Conservation (phyloP, 2,888 invertebrate species). For the Chorisops tibialis region DNA sequence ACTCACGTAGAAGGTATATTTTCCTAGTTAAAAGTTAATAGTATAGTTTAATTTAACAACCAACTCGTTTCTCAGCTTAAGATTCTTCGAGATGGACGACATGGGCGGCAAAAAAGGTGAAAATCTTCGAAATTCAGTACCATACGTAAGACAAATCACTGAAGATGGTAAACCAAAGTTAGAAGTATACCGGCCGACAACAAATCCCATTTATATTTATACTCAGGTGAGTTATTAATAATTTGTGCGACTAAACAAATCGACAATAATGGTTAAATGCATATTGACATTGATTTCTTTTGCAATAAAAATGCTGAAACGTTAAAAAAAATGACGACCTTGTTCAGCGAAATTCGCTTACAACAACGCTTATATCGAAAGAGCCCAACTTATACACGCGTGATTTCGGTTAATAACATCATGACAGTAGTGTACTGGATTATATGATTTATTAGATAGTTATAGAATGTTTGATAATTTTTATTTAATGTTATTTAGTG, state of each 20-base stretch:
- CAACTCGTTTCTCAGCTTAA: conserved; percentile 40
- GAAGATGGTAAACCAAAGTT: conserved; percentile 59
- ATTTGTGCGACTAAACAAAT: too few species aligned
- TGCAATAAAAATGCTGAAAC: background rate
- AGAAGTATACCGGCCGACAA: conserved; percentile 57
- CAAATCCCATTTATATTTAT: conserved; percentile 55
- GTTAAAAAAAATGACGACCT: background rate
- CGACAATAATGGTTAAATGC: too few species aligned
- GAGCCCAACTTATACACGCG: background rate
- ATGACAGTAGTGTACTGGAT: too few species aligned
- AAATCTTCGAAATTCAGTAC: conserved; percentile 60
- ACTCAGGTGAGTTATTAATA: conserved; percentile 50
- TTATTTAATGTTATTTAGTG: too few species aligned
- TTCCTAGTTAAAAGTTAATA: background rate
- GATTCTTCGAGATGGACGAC: conserved; percentile 62
- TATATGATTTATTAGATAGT: too few species aligned
- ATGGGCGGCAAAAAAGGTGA: conserved; percentile 59
- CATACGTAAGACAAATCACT: conserved; percentile 61
- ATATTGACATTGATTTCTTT: too few species aligned
- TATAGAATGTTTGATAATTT: too few species aligned
- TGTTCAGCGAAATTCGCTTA: background rate
- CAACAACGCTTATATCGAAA: background rate
- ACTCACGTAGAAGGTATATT: conserved; percentile 58
- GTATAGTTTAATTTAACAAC: background rate
- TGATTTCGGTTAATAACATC: too few species aligned